phyloP scores from a whole-genome alignment of 2,888 invertebrate species.

The Drosophila fulvimacula region DNA sequence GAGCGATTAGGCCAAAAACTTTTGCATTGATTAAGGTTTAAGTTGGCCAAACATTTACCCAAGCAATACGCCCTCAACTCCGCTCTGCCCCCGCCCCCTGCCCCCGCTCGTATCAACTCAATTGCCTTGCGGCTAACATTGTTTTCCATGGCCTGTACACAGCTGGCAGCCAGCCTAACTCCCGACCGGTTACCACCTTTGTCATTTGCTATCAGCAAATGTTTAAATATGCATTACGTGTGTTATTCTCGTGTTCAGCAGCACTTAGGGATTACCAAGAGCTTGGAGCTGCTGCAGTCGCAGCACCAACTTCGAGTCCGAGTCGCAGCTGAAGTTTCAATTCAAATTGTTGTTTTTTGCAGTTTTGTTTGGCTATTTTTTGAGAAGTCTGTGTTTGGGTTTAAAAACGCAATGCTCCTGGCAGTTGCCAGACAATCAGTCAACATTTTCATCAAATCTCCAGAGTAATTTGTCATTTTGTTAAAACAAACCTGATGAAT shows the following conservation, averaged over 20 bases:
- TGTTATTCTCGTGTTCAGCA: slow-evolving; percentile 78
- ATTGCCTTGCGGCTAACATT: slow-evolving; percentile 30
- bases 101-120: neutral
- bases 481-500: slow-evolving; percentile 4
- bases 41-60: slow-evolving; percentile 77
- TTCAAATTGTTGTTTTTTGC: slow-evolving; percentile 28
- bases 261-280: slow-evolving; percentile 77
- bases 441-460: slow-evolving; percentile 25
- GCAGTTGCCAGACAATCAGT: slow-evolving; percentile 46
- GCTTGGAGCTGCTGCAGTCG: slow-evolving; percentile 23
- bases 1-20: slow-evolving; percentile 83
- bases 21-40: slow-evolving; percentile 83
- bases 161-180: slow-evolving; percentile 6
- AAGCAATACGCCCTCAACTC: slow-evolving; percentile 28
- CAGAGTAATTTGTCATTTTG: slow-evolving; percentile 10
- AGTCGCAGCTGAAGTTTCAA: slow-evolving; percentile 1
- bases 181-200: slow-evolving; percentile 58
- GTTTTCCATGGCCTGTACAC: slow-evolving; percentile 39
- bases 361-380: slow-evolving; percentile 7
- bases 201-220: slow-evolving; percentile 81
- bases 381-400: slow-evolving; percentile 39
- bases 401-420: slow-evolving; percentile 60
- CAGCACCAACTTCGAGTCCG: slow-evolving; percentile 13
- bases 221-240: slow-evolving; percentile 81
- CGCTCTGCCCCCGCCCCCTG: neutral